Conservation (phyloP, 2,113 vertebrate species). For the Hemiscyllium ocellatum region DNA sequence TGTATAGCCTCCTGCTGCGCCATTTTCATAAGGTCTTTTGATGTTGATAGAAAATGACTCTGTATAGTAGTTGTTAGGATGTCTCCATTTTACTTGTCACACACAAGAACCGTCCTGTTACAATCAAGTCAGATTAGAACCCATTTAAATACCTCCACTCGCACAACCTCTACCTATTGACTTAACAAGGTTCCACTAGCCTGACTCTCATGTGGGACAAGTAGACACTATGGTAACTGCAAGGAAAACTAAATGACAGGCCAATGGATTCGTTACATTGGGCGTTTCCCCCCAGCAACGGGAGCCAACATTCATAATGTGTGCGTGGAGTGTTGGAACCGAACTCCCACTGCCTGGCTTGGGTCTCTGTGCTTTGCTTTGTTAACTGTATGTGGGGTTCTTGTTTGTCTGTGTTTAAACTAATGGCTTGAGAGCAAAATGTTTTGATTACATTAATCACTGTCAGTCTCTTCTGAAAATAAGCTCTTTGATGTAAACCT, state of each 20-base stretch:
- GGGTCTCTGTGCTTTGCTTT: conserved; percentile 15
- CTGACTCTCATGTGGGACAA: background rate
- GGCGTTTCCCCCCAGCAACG: conserved; percentile 38
- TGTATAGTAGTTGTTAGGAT: background rate
- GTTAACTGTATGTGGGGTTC: conserved; percentile 19
- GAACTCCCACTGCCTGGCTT: background rate
- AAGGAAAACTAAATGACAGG: background rate
- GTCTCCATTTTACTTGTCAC: conserved; percentile 3
- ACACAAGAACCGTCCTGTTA: background rate
- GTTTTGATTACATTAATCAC: conserved; percentile 58
- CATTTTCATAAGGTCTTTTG: background rate
- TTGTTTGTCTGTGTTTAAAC: conserved; percentile 38
- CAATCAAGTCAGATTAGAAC: background rate
- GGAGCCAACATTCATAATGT: conserved; percentile 35
- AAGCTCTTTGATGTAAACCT: conserved; percentile 60
- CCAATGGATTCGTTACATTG: background rate
- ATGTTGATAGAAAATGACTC: background rate
- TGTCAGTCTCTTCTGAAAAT: conserved; percentile 49
- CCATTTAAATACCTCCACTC: too few relatives aligned
- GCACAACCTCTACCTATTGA: background rate
- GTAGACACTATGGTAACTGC: background rate
- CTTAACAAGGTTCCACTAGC: background rate
- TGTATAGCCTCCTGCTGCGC: too few relatives aligned
- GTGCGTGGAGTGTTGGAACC: background rate
- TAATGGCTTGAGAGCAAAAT: conserved; percentile 42